A percentile compares a stretch with the other conserved stretches of the same genome.
Conservation (phyloP, 2,797 vertebrate species). For the Margarornis squamiger region DNA sequence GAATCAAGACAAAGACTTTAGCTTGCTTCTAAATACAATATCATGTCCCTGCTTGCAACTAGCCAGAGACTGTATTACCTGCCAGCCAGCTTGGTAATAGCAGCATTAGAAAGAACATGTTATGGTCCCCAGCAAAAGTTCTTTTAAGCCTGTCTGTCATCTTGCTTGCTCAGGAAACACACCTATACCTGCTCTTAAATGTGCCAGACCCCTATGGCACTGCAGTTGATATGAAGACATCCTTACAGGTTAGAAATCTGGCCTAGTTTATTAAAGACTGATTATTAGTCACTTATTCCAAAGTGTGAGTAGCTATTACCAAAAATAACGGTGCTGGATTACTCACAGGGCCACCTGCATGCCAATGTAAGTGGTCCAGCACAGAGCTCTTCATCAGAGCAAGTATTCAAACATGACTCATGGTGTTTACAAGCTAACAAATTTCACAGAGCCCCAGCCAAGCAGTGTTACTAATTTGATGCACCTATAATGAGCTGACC, state of each 20-base stretch:
- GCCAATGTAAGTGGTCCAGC: background rate
- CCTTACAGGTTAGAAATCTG: background rate
- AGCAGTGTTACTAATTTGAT: background rate
- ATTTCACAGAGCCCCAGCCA: background rate
- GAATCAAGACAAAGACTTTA: background rate
- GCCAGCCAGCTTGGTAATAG: background rate
- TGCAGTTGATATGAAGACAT: background rate
- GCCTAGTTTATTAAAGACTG: background rate
- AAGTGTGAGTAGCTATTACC: background rate
- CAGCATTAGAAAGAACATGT: background rate
- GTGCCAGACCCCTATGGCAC: background rate
- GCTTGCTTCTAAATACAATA: background rate
- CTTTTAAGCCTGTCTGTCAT: background rate
- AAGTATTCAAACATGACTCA: background rate
- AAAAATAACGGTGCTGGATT: background rate
- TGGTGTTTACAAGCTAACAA: background rate
- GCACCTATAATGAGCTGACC: background rate
- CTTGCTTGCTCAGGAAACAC: background rate
- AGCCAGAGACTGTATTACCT: background rate
- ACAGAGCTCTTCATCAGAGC: background rate
- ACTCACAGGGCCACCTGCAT: background rate
- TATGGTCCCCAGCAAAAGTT: background rate
- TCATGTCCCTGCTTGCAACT: background rate
- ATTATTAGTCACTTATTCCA: background rate
- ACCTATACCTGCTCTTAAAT: background rate